Evolutionary conservation across 2,797 vertebrate species (phyloP).

Genomic region (Atherinosoma microstoma): DNA sequence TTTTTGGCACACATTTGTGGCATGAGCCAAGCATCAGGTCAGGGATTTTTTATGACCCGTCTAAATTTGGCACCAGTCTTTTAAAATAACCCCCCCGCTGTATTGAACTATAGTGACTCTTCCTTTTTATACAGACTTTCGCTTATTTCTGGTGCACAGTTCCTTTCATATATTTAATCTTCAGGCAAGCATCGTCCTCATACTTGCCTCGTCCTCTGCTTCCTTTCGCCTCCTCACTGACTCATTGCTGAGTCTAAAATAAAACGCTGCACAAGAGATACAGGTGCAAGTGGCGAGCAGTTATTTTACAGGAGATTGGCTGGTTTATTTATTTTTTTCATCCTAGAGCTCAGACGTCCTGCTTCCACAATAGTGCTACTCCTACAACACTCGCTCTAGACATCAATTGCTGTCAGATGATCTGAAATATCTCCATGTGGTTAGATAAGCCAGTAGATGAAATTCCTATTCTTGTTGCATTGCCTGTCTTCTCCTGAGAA

Average conservation of each 20-base stretch:
- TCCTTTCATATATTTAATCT: conserved; percentile 51
- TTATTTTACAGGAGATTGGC: conserved; percentile 48
- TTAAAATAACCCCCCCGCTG: conserved; percentile 13
- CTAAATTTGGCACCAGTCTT: conserved; percentile 10
- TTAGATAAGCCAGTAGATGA: conserved; percentile 39
- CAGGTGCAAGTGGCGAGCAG: conserved; percentile 59
- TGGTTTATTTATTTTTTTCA: conserved; percentile 44
- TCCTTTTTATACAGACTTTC: conserved; percentile 13
- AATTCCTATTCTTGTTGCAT: conserved; percentile 2
- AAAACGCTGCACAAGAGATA: conserved; percentile 58
- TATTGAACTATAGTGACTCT: neutral
- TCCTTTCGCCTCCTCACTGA: conserved; percentile 64
- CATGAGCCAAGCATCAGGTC: neutral
- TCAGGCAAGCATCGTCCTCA: conserved; percentile 46
- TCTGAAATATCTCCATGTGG: conserved; percentile 47
- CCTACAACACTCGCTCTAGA: conserved; percentile 60
- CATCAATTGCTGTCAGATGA: conserved; percentile 36
- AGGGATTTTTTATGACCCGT: neutral
- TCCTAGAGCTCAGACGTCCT: conserved; percentile 54
- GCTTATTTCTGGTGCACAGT: conserved; percentile 37
- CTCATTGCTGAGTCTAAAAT: conserved; percentile 71
- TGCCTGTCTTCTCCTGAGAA: neutral
- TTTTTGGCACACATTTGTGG: neutral
- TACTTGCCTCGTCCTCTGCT: conserved; percentile 38
- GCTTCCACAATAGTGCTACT: conserved; percentile 54